A percentile compares a stretch with the other conserved stretches of the same genome.
Evolutionary conservation across 2,797 vertebrate species (phyloP).

Genomic region (Sphenopsis melanotis): DNA sequence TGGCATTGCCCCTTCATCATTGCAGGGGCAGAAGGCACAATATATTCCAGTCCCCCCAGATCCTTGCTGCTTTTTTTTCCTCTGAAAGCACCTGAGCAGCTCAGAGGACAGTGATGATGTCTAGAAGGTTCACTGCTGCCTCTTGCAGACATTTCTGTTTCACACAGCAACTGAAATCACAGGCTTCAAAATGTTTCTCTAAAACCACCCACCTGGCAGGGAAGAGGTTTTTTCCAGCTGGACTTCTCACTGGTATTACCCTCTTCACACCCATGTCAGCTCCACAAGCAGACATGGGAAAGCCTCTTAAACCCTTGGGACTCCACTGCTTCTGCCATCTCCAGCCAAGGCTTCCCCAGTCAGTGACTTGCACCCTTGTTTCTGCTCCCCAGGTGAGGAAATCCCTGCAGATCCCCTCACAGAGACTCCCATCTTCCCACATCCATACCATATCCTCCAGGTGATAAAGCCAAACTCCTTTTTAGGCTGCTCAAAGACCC

Average conservation of each 20-base stretch:
- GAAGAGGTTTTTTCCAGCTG: not conserved
- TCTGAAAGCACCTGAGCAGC: not conserved
- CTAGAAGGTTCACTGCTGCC: not conserved
- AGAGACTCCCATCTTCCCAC: not conserved
- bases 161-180: not conserved
- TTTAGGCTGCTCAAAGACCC: not conserved
- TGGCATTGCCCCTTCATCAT: not conserved
- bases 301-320: not conserved
- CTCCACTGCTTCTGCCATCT: not conserved
- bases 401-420: not conserved
- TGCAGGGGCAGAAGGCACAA: not conserved
- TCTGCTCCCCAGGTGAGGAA: not conserved
- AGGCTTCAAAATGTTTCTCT: not conserved
- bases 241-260: not conserved
- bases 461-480: not conserved
- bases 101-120: not conserved
- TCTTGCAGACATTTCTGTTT: not conserved
- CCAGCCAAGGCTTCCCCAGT: not conserved
- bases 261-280: not conserved
- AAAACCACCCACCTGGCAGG: not conserved
- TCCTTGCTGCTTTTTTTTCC: not conserved
- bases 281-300: not conserved
- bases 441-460: not conserved
- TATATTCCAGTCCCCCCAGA: rapidly evolving
- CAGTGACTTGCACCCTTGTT: not conserved